Evolutionary conservation across 2,797 vertebrate species (phyloP).

Genomic region (Oryzias sinensis): DNA sequence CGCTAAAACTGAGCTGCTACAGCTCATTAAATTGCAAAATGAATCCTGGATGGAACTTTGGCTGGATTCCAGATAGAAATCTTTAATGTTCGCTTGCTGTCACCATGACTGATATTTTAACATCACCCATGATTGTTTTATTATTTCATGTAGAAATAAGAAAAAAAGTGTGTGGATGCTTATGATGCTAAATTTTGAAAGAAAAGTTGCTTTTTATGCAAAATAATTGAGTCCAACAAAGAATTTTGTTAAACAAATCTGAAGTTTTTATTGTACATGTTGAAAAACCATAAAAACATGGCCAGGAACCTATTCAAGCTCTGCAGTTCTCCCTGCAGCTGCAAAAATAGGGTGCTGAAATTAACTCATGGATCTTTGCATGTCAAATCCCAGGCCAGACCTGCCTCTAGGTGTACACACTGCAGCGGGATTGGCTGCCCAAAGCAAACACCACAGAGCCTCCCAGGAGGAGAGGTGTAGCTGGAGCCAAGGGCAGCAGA

Average conservation of each 20-base stretch:
- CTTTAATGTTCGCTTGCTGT: slow-evolving; percentile 50
- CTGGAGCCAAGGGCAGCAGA: slow-evolving; percentile 44
- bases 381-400: slow-evolving; percentile 48
- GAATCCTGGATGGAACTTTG: slow-evolving; percentile 61
- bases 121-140: slow-evolving; percentile 21
- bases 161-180: slow-evolving; percentile 1
- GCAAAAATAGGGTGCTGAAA: slow-evolving; percentile 53
- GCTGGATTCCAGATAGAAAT: slow-evolving; percentile 65
- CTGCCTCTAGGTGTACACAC: slow-evolving; percentile 32
- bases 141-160: not conserved
- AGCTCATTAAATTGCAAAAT: slow-evolving; percentile 78
- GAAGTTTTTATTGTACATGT: slow-evolving; percentile 12
- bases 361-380: slow-evolving; percentile 38
- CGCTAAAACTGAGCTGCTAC: slow-evolving; percentile 52
- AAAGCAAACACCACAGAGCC: slow-evolving; percentile 32
- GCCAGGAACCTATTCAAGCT: not conserved
- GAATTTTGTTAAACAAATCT: slow-evolving; percentile 3
- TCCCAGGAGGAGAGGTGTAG: slow-evolving; percentile 52
- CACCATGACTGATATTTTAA: slow-evolving; percentile 15
- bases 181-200: slow-evolving; percentile 6
- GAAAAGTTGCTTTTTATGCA: not conserved
- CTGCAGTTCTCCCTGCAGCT: slow-evolving; percentile 22
- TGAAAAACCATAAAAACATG: slow-evolving; percentile 18
- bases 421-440: slow-evolving; percentile 57
- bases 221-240: not conserved